Conservation (phyloP, 2,888 invertebrate species). For the Schrankia costaestrigalis region DNA sequence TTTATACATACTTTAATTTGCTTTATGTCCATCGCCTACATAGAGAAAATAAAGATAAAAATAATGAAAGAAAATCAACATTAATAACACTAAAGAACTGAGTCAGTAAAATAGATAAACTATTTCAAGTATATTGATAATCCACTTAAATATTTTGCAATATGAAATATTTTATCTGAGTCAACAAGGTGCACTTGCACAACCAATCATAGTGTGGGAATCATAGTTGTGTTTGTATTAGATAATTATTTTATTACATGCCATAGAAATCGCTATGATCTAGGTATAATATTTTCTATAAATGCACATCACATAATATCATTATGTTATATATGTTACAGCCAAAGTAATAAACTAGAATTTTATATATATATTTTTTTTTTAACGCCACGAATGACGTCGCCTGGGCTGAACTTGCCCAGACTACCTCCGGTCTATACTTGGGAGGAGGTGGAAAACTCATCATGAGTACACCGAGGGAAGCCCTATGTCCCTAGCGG, state of each 20-base stretch:
- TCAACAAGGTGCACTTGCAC: constrained; percentile 34
- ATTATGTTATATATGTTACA: no score
- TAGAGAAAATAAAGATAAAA: constrained; percentile 5
- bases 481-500: no score
- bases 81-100: constrained; percentile 34
- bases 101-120: constrained; percentile 30
- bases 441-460: no score
- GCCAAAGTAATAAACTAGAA: no score
- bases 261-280: constrained; percentile 4
- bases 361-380: no score
- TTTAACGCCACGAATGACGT: no score
- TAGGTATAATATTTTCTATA: constrained; percentile 1
- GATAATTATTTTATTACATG: constrained; percentile 26
- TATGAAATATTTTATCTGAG: constrained; percentile 38
- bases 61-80: constrained; percentile 17
- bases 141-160: constrained; percentile 50
- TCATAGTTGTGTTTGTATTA: constrained; percentile 17
- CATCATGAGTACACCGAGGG: no score
- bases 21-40: neutral
- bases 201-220: constrained; percentile 36
- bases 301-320: neutral
- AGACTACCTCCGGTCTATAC: no score
- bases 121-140: constrained; percentile 49
- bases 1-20: no score
- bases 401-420: no score